Evolutionary conservation across 2,113 vertebrate species (phyloP), one percentile per base, ranked within the genome.

Genomic region (Tenebrosternarchus preto): DNA sequence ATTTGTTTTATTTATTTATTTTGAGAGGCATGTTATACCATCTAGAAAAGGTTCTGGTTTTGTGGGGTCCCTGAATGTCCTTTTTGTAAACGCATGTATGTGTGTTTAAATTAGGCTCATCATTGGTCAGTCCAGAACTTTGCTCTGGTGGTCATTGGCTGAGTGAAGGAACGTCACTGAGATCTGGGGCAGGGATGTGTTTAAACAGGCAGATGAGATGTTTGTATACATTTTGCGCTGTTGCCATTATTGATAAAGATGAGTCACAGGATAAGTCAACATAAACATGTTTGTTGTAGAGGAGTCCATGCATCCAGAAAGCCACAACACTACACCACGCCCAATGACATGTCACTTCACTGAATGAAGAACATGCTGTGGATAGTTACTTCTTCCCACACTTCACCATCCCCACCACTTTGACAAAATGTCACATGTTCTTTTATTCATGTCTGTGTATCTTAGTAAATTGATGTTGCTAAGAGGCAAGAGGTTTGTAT

Each of bases 131-230:
- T 2, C 50, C 17, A 29, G 12, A 76, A 20, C 2, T 17, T 33
- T 66, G 19, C 20, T 8, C 25, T 17, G 20, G 7, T 66, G 25
- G 17, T 66, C 16, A 7, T 17, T 46, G 50, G 43, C 19, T 5
- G 60, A 66, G 19, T 66, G 43, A 50, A 50, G 43, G 2, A 50
- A 50, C 5, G 2, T 12, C 43, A 50, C 43, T 15, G 63, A 19
- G 11, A n/a, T 64, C 27, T 31, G 27, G 27, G 31, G 12, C 61
- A 64, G 27, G 27, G 17, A 29, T 27, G 2, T 43, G 33, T 27
- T 76, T 27, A 46, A 74, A 46, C 39, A 63, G 73, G 27, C 9
- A 7, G 46, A 63, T 61, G 57, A 61, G 22, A 76, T 25, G 43
- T 50, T 63, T 25, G 22, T 43, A 24, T n/a, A 43, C 1, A 12